Conservation (phyloP, 1,140 invertebrate species). For the Aethina tumida region DNA sequence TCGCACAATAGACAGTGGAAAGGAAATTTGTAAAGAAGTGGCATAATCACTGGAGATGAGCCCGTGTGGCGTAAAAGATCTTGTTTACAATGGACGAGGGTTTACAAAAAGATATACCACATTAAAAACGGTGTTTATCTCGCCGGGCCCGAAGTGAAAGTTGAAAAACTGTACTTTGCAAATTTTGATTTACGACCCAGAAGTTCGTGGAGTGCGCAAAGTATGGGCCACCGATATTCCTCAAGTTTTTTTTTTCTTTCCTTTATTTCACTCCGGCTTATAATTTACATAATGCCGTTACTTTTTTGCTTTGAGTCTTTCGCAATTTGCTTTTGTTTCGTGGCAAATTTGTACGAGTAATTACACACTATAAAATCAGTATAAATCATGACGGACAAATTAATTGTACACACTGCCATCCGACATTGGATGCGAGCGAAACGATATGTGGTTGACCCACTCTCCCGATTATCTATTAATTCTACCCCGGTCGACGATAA, state of each 20-base stretch:
- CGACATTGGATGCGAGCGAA: no score
- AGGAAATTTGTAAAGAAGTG: slow-evolving; percentile 17
- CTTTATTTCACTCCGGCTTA: background rate
- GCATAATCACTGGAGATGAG: slow-evolving; percentile 2
- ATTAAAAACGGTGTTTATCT: slow-evolving; percentile 22
- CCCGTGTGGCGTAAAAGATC: slow-evolving; percentile 7
- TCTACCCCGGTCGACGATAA: no score
- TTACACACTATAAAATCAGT: slow-evolving; percentile 1
- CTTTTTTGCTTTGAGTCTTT: slow-evolving; percentile 3
- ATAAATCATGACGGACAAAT: slow-evolving; percentile 5
- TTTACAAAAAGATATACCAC: slow-evolving; percentile 18
- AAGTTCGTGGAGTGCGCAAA: slow-evolving; percentile 15
- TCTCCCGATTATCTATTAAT: no score
- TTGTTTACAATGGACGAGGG: slow-evolving; percentile 25
- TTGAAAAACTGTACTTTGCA: slow-evolving; percentile 28
- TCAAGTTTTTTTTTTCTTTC: slow-evolving; percentile 8
- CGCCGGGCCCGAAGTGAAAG: slow-evolving; percentile 22
- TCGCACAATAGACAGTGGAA: no score
- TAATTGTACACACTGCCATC: slow-evolving; percentile 1
- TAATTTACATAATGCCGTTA: slow-evolving; percentile 8
- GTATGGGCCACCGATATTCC: slow-evolving; percentile 8
- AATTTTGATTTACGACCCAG: slow-evolving; percentile 26
- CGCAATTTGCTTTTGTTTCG: no score
- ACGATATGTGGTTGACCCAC: no score
- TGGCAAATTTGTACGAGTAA: background rate